These are phyloP conservation scores for Heterohyrax brucei DNA, from an alignment of 2,797 vertebrate genomes.

Conservation along the genomic window DNA sequence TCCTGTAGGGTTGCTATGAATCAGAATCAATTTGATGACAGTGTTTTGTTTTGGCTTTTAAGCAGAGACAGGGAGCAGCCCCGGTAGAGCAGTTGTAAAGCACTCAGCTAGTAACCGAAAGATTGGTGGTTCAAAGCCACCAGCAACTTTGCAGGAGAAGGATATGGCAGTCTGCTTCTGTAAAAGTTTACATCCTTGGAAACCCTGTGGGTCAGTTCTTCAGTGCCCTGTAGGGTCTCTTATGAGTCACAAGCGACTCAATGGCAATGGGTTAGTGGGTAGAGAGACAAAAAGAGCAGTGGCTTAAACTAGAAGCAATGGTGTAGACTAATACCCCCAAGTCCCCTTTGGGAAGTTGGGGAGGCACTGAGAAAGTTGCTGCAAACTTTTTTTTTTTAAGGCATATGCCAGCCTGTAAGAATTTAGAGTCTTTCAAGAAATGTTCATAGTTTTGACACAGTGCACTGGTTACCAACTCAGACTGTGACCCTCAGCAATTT, in stretches of 20 bases:
- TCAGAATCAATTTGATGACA: no score
- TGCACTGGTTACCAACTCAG: neutral
- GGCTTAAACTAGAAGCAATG: neutral
- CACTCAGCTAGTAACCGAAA: no score
- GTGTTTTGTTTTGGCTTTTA: no score
- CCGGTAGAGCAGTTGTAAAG: no score
- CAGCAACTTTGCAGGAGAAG: neutral
- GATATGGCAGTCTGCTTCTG: neutral
- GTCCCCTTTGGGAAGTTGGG: neutral
- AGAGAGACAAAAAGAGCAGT: neutral
- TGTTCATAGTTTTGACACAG: neutral
- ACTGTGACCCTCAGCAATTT: neutral
- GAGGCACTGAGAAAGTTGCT: neutral
- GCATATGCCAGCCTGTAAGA: neutral
- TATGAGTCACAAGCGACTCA: neutral
- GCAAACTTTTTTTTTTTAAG: neutral
- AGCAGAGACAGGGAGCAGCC: no score
- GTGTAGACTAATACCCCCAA: neutral
- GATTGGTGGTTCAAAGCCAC: neutral
- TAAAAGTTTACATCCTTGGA: neutral
- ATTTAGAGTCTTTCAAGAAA: neutral
- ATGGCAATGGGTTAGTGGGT: neutral
- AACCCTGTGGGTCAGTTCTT: neutral
- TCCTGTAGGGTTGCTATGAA: no score
- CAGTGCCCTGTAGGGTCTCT: neutral